phyloP scores from a whole-genome alignment of 2,888 invertebrate species.

The Marronus borbonicus region DNA sequence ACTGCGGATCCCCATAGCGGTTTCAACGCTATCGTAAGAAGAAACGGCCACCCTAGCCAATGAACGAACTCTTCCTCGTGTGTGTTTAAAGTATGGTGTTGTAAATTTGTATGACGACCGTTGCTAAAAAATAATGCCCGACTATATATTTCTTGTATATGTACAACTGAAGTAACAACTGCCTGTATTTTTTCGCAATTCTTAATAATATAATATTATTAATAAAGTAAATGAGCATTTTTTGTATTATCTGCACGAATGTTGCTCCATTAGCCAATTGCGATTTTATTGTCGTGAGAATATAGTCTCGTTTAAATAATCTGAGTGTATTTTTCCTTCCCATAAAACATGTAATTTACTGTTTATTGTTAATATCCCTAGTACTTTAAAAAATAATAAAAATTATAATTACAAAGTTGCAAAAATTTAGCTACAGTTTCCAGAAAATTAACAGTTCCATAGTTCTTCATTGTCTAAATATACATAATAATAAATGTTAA shows the following conservation, averaged over 20 bases:
- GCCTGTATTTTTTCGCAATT: slow-evolving; percentile 49
- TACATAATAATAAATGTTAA: no score
- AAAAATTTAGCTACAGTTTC: no score
- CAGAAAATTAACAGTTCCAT: no score
- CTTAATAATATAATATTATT: slow-evolving; percentile 46
- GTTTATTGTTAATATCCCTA: not conserved
- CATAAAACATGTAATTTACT: not conserved
- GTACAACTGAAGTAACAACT: slow-evolving; percentile 41
- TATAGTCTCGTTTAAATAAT: slow-evolving; percentile 25
- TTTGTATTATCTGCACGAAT: slow-evolving; percentile 39
- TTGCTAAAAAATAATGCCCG: slow-evolving; percentile 41
- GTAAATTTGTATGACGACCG: slow-evolving; percentile 50
- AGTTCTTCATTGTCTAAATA: no score
- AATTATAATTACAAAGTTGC: not conserved
- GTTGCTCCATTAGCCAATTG: slow-evolving; percentile 38
- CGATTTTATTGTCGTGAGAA: slow-evolving; percentile 32
- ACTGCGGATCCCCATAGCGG: slow-evolving; percentile 65
- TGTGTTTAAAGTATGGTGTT: slow-evolving; percentile 34
- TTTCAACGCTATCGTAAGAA: slow-evolving; percentile 66
- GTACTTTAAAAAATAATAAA: not conserved
- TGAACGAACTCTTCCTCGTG: slow-evolving; percentile 31
- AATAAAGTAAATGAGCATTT: slow-evolving; percentile 39
- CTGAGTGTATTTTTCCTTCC: slow-evolving; percentile 27
- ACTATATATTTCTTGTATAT: slow-evolving; percentile 45
- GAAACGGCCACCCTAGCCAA: slow-evolving; percentile 58